phyloP scores from a whole-genome alignment of 2,888 invertebrate species.

The Aradus depressus region DNA sequence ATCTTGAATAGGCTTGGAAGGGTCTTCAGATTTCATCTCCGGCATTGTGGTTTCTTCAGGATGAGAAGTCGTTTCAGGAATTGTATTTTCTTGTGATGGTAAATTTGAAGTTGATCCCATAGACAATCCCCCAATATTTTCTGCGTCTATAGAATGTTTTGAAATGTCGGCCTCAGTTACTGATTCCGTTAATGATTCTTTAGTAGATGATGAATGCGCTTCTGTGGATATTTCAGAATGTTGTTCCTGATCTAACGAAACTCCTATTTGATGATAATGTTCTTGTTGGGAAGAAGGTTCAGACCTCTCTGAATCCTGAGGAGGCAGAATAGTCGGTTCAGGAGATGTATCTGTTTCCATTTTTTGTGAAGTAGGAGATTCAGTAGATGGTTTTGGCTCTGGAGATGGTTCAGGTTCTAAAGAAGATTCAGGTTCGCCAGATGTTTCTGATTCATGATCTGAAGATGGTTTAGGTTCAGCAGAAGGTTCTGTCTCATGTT shows the following conservation, averaged over 20 bases:
- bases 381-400: conserved; percentile 26
- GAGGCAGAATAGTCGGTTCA: background rate
- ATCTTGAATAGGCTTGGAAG: no score
- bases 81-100: no score
- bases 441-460: conserved; percentile 8
- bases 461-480: conserved; percentile 30
- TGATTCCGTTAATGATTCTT: conserved; percentile 27
- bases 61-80: no score
- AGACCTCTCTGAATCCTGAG: background rate
- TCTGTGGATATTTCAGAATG: no score
- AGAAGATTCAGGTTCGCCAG: conserved; percentile 18
- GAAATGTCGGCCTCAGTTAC: conserved; percentile 31
- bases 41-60: no score
- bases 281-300: background rate
- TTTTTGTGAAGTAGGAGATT: background rate
- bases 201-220: conserved; percentile 31
- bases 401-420: conserved; percentile 25
- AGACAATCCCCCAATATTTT: no score
- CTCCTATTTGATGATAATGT: no score
- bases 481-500: conserved; percentile 27
- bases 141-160: conserved; percentile 28
- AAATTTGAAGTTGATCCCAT: no score
- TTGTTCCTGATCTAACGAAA: no score
- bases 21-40: no score
- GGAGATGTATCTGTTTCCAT: background rate